Percentiles rank a stretch among this genome's conserved stretches.
Conservation (phyloP, 2,888 invertebrate species). For the Lasioglossum calceatum region DNA sequence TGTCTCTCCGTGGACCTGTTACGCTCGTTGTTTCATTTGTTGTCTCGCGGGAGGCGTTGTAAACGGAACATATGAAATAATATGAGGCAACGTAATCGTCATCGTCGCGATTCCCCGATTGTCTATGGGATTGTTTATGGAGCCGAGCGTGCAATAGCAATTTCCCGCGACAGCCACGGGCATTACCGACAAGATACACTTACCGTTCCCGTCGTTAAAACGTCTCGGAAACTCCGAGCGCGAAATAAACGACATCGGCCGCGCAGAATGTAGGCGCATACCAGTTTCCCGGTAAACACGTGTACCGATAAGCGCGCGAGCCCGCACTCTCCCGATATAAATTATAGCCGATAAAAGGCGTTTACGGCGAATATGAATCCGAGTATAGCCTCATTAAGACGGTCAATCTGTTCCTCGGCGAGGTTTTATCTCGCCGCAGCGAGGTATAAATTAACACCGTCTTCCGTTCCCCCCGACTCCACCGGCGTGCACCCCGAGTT, state of each 20-base stretch:
- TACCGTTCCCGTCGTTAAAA: conserved; percentile 64
- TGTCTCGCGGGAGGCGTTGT: not conserved
- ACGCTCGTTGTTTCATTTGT: not conserved
- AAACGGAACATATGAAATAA: not conserved
- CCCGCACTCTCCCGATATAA: conserved; percentile 34
- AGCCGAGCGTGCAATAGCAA: conserved; percentile 60
- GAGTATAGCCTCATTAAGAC: conserved; percentile 48
- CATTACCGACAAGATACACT: conserved; percentile 61
- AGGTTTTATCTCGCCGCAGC: conserved; percentile 10
- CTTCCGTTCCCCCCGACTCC: not conserved
- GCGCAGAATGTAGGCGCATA: conserved; percentile 33
- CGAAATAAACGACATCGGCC: conserved; percentile 40
- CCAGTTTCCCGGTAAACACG: conserved; percentile 39
- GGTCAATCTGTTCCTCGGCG: conserved; percentile 36
- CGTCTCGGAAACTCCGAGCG: conserved; percentile 48
- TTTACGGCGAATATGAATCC: conserved; percentile 55
- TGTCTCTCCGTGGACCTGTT: not conserved
- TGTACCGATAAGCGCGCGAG: conserved; percentile 47
- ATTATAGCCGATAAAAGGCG: conserved; percentile 47
- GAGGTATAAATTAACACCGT: conserved; percentile 33
- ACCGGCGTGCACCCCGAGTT: not conserved
- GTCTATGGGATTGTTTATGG: conserved; percentile 66
- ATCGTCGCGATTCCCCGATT: conserved; percentile 6
- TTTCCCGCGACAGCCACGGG: conserved; percentile 65
- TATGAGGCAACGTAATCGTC: not conserved